Percentiles rank a stretch among this genome's conserved stretches.
Evolutionary conservation across 1,140 invertebrate genomes (phyloP).

Genomic region (Antheraea pernyi): DNA sequence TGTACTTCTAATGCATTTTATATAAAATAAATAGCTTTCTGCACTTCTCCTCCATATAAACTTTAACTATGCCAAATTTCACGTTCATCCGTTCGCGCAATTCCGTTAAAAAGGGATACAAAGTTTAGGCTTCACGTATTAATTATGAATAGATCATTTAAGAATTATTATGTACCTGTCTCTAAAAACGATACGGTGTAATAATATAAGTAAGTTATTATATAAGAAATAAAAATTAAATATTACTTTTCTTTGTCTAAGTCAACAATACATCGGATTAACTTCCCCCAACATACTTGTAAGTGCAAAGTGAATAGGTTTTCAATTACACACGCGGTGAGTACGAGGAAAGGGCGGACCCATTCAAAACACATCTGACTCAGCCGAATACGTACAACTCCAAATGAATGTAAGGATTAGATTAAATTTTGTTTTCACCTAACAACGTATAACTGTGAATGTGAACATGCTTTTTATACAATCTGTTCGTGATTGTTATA

Average conservation of each 20-base stretch:
- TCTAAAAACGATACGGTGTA: too few relatives aligned
- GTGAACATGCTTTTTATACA: not conserved
- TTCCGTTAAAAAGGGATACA: too few relatives aligned
- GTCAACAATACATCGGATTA: slow-evolving; percentile 32
- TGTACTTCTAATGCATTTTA: too few relatives aligned
- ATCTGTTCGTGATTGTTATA: not conserved
- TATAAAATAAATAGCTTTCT: too few relatives aligned
- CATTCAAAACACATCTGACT: slow-evolving; percentile 16
- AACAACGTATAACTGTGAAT: not conserved
- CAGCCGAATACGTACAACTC: slow-evolving; percentile 15
- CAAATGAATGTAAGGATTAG: slow-evolving; percentile 13
- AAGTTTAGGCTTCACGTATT: too few relatives aligned
- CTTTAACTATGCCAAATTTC: too few relatives aligned
- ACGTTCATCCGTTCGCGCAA: too few relatives aligned
- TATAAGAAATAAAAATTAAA: not conserved
- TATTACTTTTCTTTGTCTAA: slow-evolving; percentile 2
- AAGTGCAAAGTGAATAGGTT: slow-evolving; percentile 25
- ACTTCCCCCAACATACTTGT: slow-evolving; percentile 20
- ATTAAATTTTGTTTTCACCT: slow-evolving; percentile 22
- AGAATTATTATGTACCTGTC: too few relatives aligned
- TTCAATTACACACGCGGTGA: slow-evolving; percentile 27
- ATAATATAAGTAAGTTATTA: too few relatives aligned
- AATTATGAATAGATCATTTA: too few relatives aligned
- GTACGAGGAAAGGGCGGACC: slow-evolving; percentile 27
- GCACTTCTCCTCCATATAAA: too few relatives aligned